Conservation (phyloP, 2,888 invertebrate genomes). For the Stomorhina lunata region DNA sequence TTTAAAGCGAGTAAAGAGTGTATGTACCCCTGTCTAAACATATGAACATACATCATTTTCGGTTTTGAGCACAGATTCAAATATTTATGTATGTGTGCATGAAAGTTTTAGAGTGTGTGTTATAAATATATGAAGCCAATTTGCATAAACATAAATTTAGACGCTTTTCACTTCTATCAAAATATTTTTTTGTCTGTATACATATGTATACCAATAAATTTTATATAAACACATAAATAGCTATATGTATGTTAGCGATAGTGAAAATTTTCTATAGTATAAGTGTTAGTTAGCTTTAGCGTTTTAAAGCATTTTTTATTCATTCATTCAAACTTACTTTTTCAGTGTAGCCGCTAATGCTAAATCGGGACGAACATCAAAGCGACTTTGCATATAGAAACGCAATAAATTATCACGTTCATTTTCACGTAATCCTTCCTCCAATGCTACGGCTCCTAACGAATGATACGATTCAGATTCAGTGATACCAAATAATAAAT, state of each 20-base stretch:
- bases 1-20: no score
- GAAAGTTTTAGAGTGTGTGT: background rate
- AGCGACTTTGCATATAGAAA: conserved; percentile 89
- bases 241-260: background rate
- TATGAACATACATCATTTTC: background rate
- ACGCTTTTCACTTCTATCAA: background rate
- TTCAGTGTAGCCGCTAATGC: conserved; percentile 84
- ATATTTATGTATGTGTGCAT: conserved; percentile 2
- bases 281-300: background rate
- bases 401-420: conserved; percentile 88
- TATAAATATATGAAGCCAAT: conserved; percentile 47
- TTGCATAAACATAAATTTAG: conserved; percentile 59
- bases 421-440: conserved; percentile 87
- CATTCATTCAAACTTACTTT: conserved; percentile 83
- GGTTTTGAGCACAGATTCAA: background rate
- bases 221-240: background rate
- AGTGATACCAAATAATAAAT: conserved; percentile 92
- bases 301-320: background rate
- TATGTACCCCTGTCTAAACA: background rate
- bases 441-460: conserved; percentile 85
- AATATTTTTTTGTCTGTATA: background rate
- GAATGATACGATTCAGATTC: conserved; percentile 90
- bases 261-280: background rate
- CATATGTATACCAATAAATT: background rate
- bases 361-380: conserved; percentile 87